A percentile compares a stretch with the other conserved stretches of the same genome.
phyloP scores from a whole-genome alignment of 1,140 invertebrate species.

The Drosophila navojoa region DNA sequence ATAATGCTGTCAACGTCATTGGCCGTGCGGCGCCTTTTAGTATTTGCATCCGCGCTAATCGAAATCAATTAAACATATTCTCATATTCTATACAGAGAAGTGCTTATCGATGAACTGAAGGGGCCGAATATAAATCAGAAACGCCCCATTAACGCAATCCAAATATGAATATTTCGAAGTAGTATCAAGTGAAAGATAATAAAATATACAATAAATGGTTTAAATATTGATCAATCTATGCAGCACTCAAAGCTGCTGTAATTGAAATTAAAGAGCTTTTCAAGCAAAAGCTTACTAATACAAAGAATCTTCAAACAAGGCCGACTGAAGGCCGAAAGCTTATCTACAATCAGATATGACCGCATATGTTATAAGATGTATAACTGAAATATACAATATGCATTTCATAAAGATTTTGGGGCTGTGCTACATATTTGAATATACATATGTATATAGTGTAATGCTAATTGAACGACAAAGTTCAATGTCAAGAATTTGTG shows the following conservation, averaged over 20 bases:
- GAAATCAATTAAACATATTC: constrained; percentile 33
- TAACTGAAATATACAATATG: background rate
- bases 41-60: constrained; percentile 32
- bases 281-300: constrained; percentile 1
- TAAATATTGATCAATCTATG: background rate
- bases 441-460: background rate
- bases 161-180: background rate
- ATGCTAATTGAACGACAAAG: constrained; percentile 34
- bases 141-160: constrained; percentile 11
- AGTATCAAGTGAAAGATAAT: background rate
- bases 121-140: background rate
- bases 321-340: constrained; percentile 34
- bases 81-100: background rate
- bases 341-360: constrained; percentile 5
- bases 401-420: background rate
- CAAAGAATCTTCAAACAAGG: constrained; percentile 15
- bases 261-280: background rate
- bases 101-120: background rate
- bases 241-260: too few relatives aligned
- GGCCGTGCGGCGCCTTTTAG: constrained; percentile 15
- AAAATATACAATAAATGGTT: background rate
- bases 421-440: background rate
- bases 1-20: constrained; percentile 10
- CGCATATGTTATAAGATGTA: background rate
- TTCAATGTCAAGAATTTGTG: constrained; percentile 57